Evolutionary conservation across 1,140 invertebrate species (phyloP).

Genomic region (Ceratitis capitata): DNA sequence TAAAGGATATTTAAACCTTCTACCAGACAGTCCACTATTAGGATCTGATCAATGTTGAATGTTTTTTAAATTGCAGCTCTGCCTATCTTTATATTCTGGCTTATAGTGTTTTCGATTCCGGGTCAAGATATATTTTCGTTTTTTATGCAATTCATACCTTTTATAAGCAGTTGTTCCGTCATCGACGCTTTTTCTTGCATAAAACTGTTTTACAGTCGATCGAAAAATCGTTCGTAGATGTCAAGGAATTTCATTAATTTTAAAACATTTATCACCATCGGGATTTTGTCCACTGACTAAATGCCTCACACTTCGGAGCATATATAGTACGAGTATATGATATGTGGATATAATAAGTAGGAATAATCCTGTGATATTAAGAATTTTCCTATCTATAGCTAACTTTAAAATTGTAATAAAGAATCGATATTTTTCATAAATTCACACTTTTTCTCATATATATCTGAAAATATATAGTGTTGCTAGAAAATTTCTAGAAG

Average conservation of each 20-base stretch:
- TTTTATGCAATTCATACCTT: too few species aligned
- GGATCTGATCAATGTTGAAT: too few species aligned
- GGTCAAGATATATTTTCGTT: too few species aligned
- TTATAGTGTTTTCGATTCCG: too few species aligned
- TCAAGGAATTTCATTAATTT: background rate
- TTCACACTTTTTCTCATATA: conserved; percentile 14
- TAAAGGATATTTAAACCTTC: too few species aligned
- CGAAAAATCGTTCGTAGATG: too few species aligned
- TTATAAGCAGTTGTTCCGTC: too few species aligned
- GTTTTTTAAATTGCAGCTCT: too few species aligned
- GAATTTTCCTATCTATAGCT: conserved; percentile 27
- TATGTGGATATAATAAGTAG: conserved; percentile 2
- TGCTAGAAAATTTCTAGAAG: conserved; percentile 21
- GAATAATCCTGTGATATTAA: conserved; percentile 2
- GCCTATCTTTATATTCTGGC: too few species aligned
- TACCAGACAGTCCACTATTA: too few species aligned
- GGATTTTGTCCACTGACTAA: conserved; percentile 28
- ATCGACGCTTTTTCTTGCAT: too few species aligned
- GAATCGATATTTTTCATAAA: background rate
- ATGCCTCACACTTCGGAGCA: conserved; percentile 7
- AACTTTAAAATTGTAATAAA: background rate
- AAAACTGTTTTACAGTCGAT: too few species aligned
- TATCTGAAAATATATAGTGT: conserved; percentile 34
- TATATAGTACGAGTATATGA: conserved; percentile 26
- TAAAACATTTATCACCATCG: background rate